Evolutionary conservation across 2,113 vertebrate species (phyloP).

Genomic region (Spermophilus dauricus): DNA sequence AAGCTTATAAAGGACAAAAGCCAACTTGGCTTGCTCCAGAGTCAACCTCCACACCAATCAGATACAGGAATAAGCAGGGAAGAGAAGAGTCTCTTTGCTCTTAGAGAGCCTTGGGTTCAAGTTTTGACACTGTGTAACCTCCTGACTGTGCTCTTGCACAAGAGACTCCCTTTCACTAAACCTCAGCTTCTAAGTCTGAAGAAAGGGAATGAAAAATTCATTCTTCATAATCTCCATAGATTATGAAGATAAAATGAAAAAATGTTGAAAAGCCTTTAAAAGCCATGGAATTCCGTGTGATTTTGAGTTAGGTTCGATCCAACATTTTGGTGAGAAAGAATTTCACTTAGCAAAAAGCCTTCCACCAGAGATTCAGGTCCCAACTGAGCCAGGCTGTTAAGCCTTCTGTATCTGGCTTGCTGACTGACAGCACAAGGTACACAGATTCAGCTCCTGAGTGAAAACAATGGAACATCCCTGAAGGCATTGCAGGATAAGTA

Average conservation of each 20-base stretch:
- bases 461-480: neutral
- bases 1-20: slow-evolving; percentile 47
- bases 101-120: neutral
- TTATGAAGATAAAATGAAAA: neutral
- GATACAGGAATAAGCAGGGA: neutral
- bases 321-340: neutral
- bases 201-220: neutral
- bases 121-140: neutral
- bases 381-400: neutral
- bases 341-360: slow-evolving; percentile 16
- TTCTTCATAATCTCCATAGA: neutral
- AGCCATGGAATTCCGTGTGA: neutral
- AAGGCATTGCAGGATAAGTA: slow-evolving; percentile 29
- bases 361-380: neutral
- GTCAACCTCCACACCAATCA: neutral
- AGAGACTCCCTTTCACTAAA: neutral
- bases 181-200: neutral
- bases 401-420: neutral
- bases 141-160: neutral
- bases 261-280: slow-evolving; percentile 3
- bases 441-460: neutral
- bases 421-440: slow-evolving; percentile 23
- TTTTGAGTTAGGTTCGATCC: neutral
- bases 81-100: neutral
- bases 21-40: neutral